A percentile compares a stretch with the other conserved stretches of the same genome.
Conservation (phyloP, 2,113 vertebrate species). For the Blennius ocellaris region DNA sequence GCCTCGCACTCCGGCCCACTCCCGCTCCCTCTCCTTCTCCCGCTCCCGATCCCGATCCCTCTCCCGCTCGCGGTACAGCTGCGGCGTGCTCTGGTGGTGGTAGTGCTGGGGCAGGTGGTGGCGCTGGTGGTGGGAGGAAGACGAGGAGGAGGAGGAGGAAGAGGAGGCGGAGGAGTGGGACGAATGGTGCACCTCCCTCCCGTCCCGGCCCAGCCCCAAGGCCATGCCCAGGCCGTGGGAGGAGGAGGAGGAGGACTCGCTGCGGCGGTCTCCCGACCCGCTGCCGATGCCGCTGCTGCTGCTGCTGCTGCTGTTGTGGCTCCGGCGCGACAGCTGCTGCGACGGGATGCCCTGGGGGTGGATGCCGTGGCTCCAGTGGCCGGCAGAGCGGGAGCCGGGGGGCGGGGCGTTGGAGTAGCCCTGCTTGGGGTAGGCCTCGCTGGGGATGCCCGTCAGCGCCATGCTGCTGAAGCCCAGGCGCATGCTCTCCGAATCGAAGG, state of each 20-base stretch:
- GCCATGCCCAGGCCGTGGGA: conserved; percentile 66
- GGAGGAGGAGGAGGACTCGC: conserved; percentile 75
- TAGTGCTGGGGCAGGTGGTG: conserved; percentile 84
- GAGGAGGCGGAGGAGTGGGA: conserved; percentile 81
- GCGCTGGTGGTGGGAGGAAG: conserved; percentile 79
- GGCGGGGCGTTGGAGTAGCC: conserved; percentile 84
- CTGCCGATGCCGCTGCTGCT: conserved; percentile 39
- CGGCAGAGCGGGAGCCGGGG: conserved; percentile 83
- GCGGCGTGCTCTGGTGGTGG: conserved; percentile 87
- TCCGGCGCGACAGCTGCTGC: conserved; percentile 86
- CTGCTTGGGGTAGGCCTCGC: conserved; percentile 90
- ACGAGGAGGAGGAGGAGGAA: conserved; percentile 83
- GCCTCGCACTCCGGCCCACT: conserved; percentile 79
- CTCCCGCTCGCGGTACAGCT: conserved; percentile 82
- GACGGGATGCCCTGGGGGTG: conserved; percentile 80
- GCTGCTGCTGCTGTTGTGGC: conserved; percentile 80
- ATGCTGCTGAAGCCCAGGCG: conserved; percentile 93
- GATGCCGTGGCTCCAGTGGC: conserved; percentile 92
- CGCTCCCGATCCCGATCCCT: conserved; percentile 80
- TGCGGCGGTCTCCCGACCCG: conserved; percentile 65
- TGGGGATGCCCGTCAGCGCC: conserved; percentile 89
- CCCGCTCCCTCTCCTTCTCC: conserved; percentile 83
- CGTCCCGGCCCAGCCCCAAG: conserved; percentile 68
- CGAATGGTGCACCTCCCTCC: conserved; percentile 77
- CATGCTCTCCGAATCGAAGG: conserved; percentile 92